Evolutionary conservation across 92 coral and sea anemone genomes (phyloP).

Genomic region (Virgularia gustaviana): DNA sequence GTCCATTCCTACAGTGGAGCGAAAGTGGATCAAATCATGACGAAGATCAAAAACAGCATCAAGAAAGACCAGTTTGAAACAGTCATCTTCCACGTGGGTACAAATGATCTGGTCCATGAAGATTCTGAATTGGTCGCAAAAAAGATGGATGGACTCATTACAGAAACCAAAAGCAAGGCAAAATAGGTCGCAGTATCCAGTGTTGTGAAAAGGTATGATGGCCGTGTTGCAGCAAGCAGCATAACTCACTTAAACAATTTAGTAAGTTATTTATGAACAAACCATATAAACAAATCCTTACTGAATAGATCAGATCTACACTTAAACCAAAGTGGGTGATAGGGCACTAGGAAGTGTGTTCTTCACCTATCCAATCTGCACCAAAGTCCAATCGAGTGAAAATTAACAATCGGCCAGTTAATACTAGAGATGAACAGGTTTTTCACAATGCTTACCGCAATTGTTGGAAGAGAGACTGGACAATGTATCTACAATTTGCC

Average conservation of each 20-base stretch:
- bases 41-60: background rate
- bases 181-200: background rate
- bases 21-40: conserved; percentile 5
- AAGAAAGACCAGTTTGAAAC: background rate
- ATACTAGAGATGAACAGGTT: background rate
- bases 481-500: background rate
- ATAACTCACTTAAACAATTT: conserved; percentile 4
- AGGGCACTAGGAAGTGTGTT: conserved; percentile 1
- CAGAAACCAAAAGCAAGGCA: background rate
- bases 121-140: conserved; percentile 3
- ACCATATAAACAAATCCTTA: conserved; percentile 13
- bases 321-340: conserved; percentile 4
- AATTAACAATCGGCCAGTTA: conserved; percentile 7
- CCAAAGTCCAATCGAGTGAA: background rate
- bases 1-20: conserved; percentile 20
- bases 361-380: background rate
- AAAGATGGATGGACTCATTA: conserved; percentile 7
- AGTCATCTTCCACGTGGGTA: background rate
- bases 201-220: background rate
- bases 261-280: background rate
- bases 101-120: conserved; percentile 7
- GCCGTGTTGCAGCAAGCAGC: conserved; percentile 5
- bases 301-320: conserved; percentile 7
- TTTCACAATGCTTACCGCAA: background rate
- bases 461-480: conserved; percentile 5